phyloP scores from a whole-genome alignment of 1,140 invertebrate species.

The Bombus confusus region DNA sequence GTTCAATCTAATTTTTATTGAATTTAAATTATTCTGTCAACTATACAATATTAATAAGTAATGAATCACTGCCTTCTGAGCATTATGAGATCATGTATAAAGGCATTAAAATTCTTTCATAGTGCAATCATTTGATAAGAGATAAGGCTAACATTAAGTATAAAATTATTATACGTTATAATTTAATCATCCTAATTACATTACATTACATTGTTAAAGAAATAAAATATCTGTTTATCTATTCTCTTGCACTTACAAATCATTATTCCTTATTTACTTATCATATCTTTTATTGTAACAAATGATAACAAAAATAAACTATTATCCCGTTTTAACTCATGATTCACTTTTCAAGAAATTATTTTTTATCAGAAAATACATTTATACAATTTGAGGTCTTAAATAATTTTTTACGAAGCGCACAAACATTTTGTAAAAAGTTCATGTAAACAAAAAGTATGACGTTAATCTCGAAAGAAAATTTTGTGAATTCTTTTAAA shows the following conservation, averaged over 20 bases:
- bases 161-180: not conserved
- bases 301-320: not conserved
- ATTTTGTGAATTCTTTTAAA: not conserved
- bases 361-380: not conserved
- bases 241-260: not conserved
- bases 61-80: slow-evolving; percentile 14
- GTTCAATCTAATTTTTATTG: too few species aligned
- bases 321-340: not conserved
- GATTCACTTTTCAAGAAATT: not conserved
- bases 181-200: not conserved
- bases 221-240: not conserved
- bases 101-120: not conserved
- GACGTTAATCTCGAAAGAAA: not conserved
- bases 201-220: not conserved
- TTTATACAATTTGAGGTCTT: not conserved
- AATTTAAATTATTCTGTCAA: slow-evolving; percentile 7
- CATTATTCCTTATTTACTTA: not conserved
- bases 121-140: not conserved
- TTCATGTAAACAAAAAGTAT: not conserved
- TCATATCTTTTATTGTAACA: not conserved
- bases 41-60: slow-evolving; percentile 1
- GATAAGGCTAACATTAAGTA: not conserved
- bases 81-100: not conserved
- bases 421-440: not conserved
- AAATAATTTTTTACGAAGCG: not conserved